These are phyloP conservation scores for Chiridota heheva DNA, from an alignment of 35 echinoderm and acorn worm genomes.

Conservation along the genomic window DNA sequence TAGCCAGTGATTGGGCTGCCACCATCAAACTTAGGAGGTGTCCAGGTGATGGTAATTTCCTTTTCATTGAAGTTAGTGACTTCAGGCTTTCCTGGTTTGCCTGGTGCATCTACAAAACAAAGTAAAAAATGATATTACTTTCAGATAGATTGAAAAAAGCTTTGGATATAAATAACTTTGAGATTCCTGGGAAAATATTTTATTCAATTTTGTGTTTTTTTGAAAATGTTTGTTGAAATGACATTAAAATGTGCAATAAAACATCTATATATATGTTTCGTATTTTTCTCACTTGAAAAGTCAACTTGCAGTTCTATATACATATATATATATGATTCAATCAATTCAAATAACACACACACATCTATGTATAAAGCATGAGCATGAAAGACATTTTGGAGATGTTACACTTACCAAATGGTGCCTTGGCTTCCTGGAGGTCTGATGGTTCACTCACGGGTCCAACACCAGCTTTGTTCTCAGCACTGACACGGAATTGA, in stretches of 20 bases:
- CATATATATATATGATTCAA: no score
- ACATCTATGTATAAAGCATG: no score
- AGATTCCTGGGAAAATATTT: slow-evolving; percentile 19
- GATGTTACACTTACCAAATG: slow-evolving; percentile 72
- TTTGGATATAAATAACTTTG: no score
- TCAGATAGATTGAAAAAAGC: no score
- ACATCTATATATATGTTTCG: no score
- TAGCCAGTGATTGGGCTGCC: slow-evolving; percentile 75
- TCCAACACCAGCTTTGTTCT: slow-evolving; percentile 83
- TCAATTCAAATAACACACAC: no score
- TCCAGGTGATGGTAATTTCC: slow-evolving; percentile 68
- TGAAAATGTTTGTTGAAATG: slow-evolving; percentile 47
- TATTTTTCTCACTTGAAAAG: no score
- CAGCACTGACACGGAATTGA: slow-evolving; percentile 50
- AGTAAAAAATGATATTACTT: no score
- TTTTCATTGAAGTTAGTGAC: slow-evolving; percentile 41
- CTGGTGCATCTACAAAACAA: slow-evolving; percentile 22
- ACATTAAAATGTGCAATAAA: no score
- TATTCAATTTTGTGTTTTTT: slow-evolving; percentile 62
- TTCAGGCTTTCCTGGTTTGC: slow-evolving; percentile 65
- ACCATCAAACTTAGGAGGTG: slow-evolving; percentile 63
- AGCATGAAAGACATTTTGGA: no score
- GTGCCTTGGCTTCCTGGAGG: slow-evolving; percentile 52
- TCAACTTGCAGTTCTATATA: slow-evolving; percentile 66
- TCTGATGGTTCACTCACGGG: slow-evolving; percentile 69